Evolutionary conservation across 2,888 invertebrate species (phyloP), one percentile per base, ranked within the genome.

Genomic region (Andrena chrysosceles): DNA sequence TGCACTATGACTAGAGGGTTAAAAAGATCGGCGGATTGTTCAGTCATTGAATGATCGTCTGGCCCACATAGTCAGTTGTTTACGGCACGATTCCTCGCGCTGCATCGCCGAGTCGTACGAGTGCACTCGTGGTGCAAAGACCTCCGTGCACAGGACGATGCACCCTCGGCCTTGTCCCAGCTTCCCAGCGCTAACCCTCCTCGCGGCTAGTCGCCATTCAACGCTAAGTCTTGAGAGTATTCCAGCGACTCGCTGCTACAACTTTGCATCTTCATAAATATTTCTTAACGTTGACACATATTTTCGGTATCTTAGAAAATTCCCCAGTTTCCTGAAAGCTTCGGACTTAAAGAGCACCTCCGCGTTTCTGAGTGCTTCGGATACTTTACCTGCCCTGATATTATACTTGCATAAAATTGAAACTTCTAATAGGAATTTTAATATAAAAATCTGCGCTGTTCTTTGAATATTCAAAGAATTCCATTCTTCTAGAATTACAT

Each of bases 101-200:
- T 13, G 63, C 56, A 31, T 26, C 66, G 77, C 20, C 73, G 16
- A 60, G 42, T 76, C 81, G 75, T 62, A 29, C 70, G 76, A 62
- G n/a, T 48, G 71, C 70, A 64, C 71, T 56, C 52, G 48, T 23
- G 69, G 85, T 82, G 85, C 86, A 87, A 91, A 91, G 92, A 92
- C 92, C 92, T 90, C 90, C 76, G 79, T 78, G 77, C 84, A 77
- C 86, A 89, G 91, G 90, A 90, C 91, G 91, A 91, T 91, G 91
- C 91, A 92, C 92, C 91, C 90, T 89, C 91, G 92, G 91, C 92
- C 92, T 92, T 92, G 90, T 90, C 92, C 91, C 90, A 90, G 91
- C 91, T 90, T 83, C 76, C 73, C 52, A 64, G 59, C 84, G 81
- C 70, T 69, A 76, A 84, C 67, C 78, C 81, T 76, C 49, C 76